Evolutionary conservation across 2,113 vertebrate genomes (phyloP), one percentile per base, ranked within the genome.

Genomic region (Poeciliopsis turrubarensis): DNA sequence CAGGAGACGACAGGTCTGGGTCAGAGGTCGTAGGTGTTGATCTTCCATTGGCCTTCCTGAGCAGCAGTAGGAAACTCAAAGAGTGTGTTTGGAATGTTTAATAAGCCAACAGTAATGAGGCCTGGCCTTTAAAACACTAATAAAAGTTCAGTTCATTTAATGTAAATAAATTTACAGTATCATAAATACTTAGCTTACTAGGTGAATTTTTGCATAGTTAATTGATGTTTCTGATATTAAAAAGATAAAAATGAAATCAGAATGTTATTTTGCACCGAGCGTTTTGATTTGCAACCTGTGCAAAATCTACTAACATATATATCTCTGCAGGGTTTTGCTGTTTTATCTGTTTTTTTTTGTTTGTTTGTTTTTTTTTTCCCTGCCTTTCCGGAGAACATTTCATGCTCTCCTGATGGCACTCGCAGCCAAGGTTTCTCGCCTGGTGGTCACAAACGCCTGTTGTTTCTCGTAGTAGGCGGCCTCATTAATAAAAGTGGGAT

Each of bases 401-500:
- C 88, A 92, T 78, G 81, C 85, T 88, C 94, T 94, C 77, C 87
- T 89, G 88, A 97, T 91, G 27, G 91, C 85, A 60, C 89, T 91
- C 32, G 95, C 96, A 5, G 77, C 89, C 86, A 99, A 87, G 60
- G 92, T 92, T 77, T 96, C 86, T 90, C 95, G 94, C 54, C 93
- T 90, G 11, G 98, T 98, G 81, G 94, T 96, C 5, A 96, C 90
- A 47, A 99, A 98, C 2, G 97, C 97, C 93, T 97, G 96, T 67
- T 97, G 96, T 92, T 99, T 99, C 87, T 99, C 97, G 68, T 99
- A 99, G 89, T 99, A 99, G 0, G 98, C 97, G 0, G 97, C 98
- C 91, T 99, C 98, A 0, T 99, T 99, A 82, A 99, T 95, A 88
- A 99, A 99, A 17, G 96, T 95, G 3, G 97, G 97, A 62, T 97